Evolutionary conservation across 2,888 invertebrate genomes (phyloP), one percentile per base, ranked within the genome.

Genomic region (Agriopis aurantiaria): DNA sequence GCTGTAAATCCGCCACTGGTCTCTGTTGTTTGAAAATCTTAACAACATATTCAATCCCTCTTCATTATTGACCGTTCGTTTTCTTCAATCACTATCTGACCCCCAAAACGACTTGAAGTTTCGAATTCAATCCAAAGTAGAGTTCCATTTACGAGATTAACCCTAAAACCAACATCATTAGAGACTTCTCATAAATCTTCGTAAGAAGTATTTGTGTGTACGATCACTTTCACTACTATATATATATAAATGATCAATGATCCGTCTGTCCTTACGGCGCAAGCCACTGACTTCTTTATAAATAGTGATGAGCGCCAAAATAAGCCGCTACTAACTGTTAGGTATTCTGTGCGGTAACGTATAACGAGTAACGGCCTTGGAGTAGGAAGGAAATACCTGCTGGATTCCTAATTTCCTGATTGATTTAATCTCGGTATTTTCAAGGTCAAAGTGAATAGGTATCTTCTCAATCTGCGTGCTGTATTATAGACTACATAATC

Each of bases 281-380:
- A 88, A 86, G 89, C 87, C 89, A 90, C 86, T 87, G 88, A 87
- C 87, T 87, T 77, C 75, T 75, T 63, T 84, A 83, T 82, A 85
- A 86, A 87, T 87, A 85, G 80, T 74, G 14, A 46, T 59, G 69
- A 53, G 69, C 81, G 84, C 86, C 84, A 85, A 85, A 83, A 79
- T 82, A 78, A 69, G 62, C n/a, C 7, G 14, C 74, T 76, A 70
- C 58, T 66, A 55, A 70, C 66, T 67, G 23, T 40, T 55, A 0
- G 5, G 8, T 64, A 63, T 59, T 59, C 70, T 71, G 63, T 64
- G 11, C 0, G 12, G n/a, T 7, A 33, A 12, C 48, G 6, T 61
- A 52, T 33, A 17, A 41, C 45, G 11, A 62, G 70, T 66, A 66
- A 40, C 45, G 53, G 58, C 33, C 7, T 14, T 59, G 1, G 10